Base-by-base conservation (phyloP, 35 echinoderm and acorn worm species). In the Chiridota heheva region DNA sequence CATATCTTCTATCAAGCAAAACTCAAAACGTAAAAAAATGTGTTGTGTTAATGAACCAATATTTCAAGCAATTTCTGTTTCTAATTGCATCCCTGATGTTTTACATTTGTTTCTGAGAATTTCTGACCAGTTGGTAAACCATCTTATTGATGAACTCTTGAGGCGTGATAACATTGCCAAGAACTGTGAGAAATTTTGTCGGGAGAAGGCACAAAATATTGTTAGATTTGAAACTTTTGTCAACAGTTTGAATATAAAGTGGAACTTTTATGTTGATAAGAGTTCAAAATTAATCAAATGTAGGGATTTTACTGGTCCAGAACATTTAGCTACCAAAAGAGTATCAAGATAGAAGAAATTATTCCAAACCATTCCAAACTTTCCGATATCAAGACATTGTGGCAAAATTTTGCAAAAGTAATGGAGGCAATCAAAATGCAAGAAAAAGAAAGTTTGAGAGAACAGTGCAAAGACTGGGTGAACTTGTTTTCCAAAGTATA, bases 181-280 rank as follows among this genome's bases (percentile, higher is more conserved):
- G 45, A 70, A 70, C 28, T 42, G 3, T 42, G 35, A 63, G 46
- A 42, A 71, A 35, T 42, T 63, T 22, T 62, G 59, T 63, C 59
- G 59, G 59, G 59, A 63, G 35, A 63, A 63, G 24, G 27, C 59
- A 1, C 8, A 24, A 18, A 63, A 63, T 63, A 63, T 63, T 63
- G 59, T 63, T 24, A 1, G 59, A 24, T 63, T 63, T 63, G 59
- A 63, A 63, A 63, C 27, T 12, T 63, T 63, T 63, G 59, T 63
- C 35, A 24, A 63, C 27, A 63, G 59, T 25, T 4, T 63, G 59
- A 63, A 63, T 63, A 63, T 63, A 12, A 63, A 63, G 3, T 63
- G 59, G 59, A 71, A 71, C 32, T 71, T 71, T 71, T 71, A 71
- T 71, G 68, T 71, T 71, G 68, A 71, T 42, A 71, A 71, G 38